Conservation (phyloP, 2,888 invertebrate genomes). For the Sisyra terminalis region DNA sequence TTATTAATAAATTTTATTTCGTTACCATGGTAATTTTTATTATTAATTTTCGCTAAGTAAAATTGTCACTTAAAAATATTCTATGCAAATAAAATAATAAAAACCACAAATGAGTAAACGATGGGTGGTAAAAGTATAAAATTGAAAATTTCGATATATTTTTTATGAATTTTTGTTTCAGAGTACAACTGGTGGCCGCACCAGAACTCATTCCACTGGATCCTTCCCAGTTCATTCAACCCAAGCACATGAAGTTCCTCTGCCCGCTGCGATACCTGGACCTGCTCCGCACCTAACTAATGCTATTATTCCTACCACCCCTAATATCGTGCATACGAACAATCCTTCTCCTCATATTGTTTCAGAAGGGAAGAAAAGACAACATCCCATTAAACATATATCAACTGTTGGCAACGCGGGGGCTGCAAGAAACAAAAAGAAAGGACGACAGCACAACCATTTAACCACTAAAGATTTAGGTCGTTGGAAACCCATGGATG, state of each 20-base stretch:
- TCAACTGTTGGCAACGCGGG: conserved; percentile 18
- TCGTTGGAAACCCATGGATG: conserved; percentile 95
- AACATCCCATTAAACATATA: conserved; percentile 24
- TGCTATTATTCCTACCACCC: conserved; percentile 19
- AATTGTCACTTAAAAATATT: not conserved
- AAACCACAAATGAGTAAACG: too few species aligned
- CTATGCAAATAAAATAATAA: not conserved
- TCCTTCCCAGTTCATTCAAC: conserved; percentile 9
- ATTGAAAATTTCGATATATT: not conserved
- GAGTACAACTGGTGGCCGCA: conserved; percentile 13
- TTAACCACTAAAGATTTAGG: conserved; percentile 72
- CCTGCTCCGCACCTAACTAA: conserved; percentile 9
- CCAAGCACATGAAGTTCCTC: conserved; percentile 13
- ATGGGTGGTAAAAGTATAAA: too few species aligned
- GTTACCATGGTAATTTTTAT: too few species aligned
- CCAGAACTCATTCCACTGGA: conserved; percentile 11
- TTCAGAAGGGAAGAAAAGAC: conserved; percentile 19
- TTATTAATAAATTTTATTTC: too few species aligned
- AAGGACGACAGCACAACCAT: conserved; percentile 48
- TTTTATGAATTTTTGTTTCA: not conserved
- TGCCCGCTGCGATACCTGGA: conserved; percentile 13
- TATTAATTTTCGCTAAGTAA: too few species aligned
- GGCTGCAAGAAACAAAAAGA: conserved; percentile 32
- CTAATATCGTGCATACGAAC: conserved; percentile 22
- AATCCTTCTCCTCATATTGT: conserved; percentile 20